Conservation (phyloP, 2,113 vertebrate genomes). For the Osmerus eperlanus region DNA sequence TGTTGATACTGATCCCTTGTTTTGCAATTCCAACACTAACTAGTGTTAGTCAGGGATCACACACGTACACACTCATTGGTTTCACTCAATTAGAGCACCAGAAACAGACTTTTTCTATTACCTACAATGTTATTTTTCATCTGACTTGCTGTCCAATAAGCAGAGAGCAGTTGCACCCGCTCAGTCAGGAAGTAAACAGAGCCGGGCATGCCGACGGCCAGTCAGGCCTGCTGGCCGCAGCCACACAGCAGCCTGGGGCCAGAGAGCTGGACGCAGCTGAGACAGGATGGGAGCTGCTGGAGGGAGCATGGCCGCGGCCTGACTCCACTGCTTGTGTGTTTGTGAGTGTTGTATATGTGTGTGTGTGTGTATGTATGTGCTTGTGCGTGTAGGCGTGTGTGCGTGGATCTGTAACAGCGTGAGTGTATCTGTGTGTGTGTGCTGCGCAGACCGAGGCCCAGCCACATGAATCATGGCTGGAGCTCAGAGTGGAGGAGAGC, state of each 20-base stretch:
- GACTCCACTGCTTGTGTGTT: not conserved
- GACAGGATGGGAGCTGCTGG: not conserved
- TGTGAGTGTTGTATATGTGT: conserved; percentile 17
- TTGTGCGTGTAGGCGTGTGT: not conserved
- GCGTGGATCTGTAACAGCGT: not conserved
- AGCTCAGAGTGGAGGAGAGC: conserved; percentile 70
- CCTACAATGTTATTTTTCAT: too few species aligned
- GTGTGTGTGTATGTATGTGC: conserved; percentile 61
- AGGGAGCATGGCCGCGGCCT: conserved; percentile 56
- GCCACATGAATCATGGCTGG: conserved; percentile 77
- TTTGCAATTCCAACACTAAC: not conserved
- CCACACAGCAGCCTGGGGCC: conserved; percentile 30
- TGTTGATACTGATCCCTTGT: not conserved
- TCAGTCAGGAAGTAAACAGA: not conserved
- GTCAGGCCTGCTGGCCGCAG: not conserved
- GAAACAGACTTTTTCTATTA: too few species aligned
- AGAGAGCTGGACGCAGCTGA: conserved; percentile 20
- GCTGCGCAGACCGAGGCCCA: conserved; percentile 47
- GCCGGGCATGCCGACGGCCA: not conserved
- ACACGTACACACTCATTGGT: too few species aligned
- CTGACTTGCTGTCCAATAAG: too few species aligned
- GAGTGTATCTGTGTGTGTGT: conserved; percentile 36
- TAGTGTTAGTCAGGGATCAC: too few species aligned
- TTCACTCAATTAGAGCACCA: too few species aligned
- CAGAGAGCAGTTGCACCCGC: too few species aligned